Evolutionary conservation across 2,113 vertebrate genomes (phyloP).

Genomic region (Notarius lentiginosus): DNA sequence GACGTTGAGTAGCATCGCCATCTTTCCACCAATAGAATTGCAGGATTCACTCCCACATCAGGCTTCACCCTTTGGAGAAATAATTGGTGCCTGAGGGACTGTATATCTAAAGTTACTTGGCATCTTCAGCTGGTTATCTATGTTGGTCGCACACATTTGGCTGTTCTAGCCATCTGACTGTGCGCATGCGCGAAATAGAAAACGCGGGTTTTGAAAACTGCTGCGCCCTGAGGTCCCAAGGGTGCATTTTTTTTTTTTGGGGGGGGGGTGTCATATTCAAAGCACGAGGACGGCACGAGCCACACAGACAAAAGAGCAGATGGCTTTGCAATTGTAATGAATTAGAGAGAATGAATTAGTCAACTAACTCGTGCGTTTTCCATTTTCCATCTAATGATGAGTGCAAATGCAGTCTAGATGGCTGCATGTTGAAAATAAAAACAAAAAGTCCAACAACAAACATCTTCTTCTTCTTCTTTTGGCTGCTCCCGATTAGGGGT

Average conservation of each 20-base stretch:
- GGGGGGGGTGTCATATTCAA: slow-evolving; percentile 56
- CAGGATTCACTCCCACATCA: background rate
- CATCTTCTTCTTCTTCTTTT: background rate
- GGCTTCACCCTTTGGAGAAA: background rate
- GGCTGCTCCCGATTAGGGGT: too few species aligned
- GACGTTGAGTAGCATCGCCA: slow-evolving; percentile 55
- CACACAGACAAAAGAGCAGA: slow-evolving; percentile 73
- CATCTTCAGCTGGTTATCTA: background rate
- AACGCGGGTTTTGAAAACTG: slow-evolving; percentile 67
- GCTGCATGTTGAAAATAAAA: background rate
- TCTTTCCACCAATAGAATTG: slow-evolving; percentile 22
- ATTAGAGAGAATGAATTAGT: slow-evolving; percentile 49
- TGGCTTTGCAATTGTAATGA: slow-evolving; percentile 65
- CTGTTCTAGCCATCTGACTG: background rate
- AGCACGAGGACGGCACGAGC: slow-evolving; percentile 81
- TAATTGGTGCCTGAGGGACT: background rate
- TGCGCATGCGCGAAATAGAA: background rate
- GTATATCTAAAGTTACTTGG: too few species aligned
- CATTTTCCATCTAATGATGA: background rate
- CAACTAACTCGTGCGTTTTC: slow-evolving; percentile 10
- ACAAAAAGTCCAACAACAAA: background rate
- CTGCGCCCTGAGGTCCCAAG: slow-evolving; percentile 18
- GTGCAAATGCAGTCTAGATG: background rate
- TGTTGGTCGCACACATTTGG: background rate
- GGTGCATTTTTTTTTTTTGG: slow-evolving; percentile 43